phyloP scores from a whole-genome alignment of 2,797 vertebrate species.

The Phalloptychus januarius region DNA sequence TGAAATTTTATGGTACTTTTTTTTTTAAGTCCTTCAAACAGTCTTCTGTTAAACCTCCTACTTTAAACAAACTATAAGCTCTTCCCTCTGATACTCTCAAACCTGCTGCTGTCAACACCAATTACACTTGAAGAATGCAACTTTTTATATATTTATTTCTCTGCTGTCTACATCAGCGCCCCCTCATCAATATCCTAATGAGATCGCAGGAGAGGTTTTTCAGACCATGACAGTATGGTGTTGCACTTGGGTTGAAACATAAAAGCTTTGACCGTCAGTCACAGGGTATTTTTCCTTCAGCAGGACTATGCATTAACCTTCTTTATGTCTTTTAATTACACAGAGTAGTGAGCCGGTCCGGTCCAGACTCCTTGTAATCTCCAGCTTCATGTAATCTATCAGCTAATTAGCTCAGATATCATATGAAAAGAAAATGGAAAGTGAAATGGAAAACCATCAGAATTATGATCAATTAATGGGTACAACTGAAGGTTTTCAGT shows the following conservation, averaged over 20 bases:
- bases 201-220: conserved; percentile 28
- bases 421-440: conserved; percentile 14
- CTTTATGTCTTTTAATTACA: conserved; percentile 39
- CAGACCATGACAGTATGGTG: conserved; percentile 2
- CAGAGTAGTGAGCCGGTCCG: not conserved
- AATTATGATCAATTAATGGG: not conserved
- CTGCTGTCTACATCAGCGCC: not conserved
- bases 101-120: not conserved
- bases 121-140: conserved; percentile 10
- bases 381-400: not conserved
- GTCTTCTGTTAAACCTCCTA: no score
- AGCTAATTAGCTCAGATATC: conserved; percentile 37
- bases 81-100: not conserved
- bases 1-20: not conserved
- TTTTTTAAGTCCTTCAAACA: not conserved
- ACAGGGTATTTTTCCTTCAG: conserved; percentile 31
- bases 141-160: conserved; percentile 14
- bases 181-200: conserved; percentile 42
- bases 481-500: not conserved
- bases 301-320: conserved; percentile 50
- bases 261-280: conserved; percentile 16
- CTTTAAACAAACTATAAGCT: not conserved
- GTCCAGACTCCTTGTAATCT: conserved; percentile 20
- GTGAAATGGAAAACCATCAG: not conserved
- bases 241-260: conserved; percentile 13